Evolutionary conservation across 2,888 invertebrate species (phyloP).

Genomic region (Agrotis ipsilon): DNA sequence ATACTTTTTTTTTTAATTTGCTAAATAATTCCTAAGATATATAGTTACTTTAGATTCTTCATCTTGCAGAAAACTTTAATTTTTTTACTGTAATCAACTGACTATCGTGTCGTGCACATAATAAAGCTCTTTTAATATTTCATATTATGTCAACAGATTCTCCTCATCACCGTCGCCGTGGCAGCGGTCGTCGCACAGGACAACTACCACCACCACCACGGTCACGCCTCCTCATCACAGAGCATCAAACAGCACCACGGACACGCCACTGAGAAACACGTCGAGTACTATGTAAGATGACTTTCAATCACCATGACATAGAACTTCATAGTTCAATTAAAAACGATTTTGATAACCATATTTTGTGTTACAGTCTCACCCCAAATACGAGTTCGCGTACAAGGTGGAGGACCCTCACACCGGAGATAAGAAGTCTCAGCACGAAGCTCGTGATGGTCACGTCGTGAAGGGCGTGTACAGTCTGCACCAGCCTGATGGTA

Average conservation of each 20-base stretch:
- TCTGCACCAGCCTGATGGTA: constrained; percentile 85
- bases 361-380: constrained; percentile 67
- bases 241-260: constrained; percentile 72
- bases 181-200: constrained; percentile 17
- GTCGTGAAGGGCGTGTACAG: constrained; percentile 82
- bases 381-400: constrained; percentile 84
- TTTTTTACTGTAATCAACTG: no score
- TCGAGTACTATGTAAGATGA: constrained; percentile 52
- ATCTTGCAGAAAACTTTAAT: no score
- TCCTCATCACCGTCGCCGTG: constrained; percentile 19
- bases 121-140: neutral
- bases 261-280: constrained; percentile 58
- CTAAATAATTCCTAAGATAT: no score
- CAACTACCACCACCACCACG: constrained; percentile 38
- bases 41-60: no score
- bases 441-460: constrained; percentile 75
- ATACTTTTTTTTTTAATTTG: no score
- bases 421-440: constrained; percentile 81
- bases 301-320: neutral
- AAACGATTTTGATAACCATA: neutral
- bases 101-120: neutral
- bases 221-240: constrained; percentile 73
- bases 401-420: constrained; percentile 85
- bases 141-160: constrained; percentile 9
- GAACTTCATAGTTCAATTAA: no score